These are phyloP conservation scores for Drosophila parabipectinata DNA, from an alignment of 1,140 invertebrate genomes.

Conservation along the genomic window DNA sequence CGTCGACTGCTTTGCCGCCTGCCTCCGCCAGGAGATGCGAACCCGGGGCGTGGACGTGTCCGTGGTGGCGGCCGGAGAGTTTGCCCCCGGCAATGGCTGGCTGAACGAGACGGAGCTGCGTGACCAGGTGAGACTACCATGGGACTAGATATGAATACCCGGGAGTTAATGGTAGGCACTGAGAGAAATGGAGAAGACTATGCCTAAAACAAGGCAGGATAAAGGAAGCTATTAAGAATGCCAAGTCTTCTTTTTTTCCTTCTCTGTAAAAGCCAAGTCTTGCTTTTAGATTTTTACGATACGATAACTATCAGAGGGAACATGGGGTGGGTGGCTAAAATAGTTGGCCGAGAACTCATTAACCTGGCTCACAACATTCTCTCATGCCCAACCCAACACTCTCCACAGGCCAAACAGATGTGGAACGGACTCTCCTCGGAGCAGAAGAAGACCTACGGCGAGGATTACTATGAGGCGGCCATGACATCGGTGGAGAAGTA, in stretches of 20 bases:
- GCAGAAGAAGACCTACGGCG: constrained; percentile 90
- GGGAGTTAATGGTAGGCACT: constrained; percentile 37
- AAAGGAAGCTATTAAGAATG: not conserved
- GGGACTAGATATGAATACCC: not conserved
- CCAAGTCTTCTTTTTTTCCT: not conserved
- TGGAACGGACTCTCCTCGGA: constrained; percentile 90
- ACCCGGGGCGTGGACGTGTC: constrained; percentile 90
- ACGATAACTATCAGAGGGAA: constrained; percentile 33
- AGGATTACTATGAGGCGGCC: constrained; percentile 92
- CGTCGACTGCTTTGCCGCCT: constrained; percentile 91
- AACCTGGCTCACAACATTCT: constrained; percentile 29
- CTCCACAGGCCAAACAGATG: constrained; percentile 89
- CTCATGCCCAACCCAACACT: not conserved
- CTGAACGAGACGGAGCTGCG: constrained; percentile 89
- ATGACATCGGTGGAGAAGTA: constrained; percentile 91
- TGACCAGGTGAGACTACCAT: constrained; percentile 86
- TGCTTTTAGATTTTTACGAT: constrained; percentile 68
- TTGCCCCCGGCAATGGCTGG: constrained; percentile 91
- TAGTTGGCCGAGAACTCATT: constrained; percentile 61
- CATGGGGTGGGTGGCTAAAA: constrained; percentile 24
- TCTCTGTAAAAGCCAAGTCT: constrained; percentile 4
- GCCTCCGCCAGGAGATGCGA: constrained; percentile 92
- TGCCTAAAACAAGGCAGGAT: not conserved
- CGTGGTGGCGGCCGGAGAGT: constrained; percentile 93
- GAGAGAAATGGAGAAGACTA: constrained; percentile 8